Evolutionary conservation across 2,113 vertebrate genomes (phyloP).

Genomic region (Cheilinus undulatus): DNA sequence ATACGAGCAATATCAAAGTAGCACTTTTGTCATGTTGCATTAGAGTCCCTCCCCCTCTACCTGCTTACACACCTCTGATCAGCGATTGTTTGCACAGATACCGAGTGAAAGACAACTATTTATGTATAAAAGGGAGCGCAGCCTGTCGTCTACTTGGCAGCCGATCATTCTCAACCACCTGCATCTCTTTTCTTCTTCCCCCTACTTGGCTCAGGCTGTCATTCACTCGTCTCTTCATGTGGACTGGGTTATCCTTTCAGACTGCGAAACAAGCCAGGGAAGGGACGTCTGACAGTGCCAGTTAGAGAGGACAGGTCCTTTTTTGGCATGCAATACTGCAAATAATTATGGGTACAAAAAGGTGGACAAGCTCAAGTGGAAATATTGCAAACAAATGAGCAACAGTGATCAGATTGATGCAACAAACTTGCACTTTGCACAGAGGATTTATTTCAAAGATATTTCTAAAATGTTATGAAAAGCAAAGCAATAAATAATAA

Average conservation of each 20-base stretch:
- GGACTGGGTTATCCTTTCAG: slow-evolving; percentile 68
- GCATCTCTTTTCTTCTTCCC: slow-evolving; percentile 36
- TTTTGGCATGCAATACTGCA: slow-evolving; percentile 51
- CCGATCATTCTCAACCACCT: slow-evolving; percentile 66
- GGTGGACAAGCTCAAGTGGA: slow-evolving; percentile 20
- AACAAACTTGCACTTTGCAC: not conserved
- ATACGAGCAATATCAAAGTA: slow-evolving; percentile 81
- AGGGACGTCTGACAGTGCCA: slow-evolving; percentile 71
- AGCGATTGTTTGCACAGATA: slow-evolving; percentile 77
- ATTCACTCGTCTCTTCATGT: slow-evolving; percentile 59
- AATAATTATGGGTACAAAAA: slow-evolving; percentile 24
- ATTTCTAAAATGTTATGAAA: not conserved
- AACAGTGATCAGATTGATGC: too few relatives aligned
- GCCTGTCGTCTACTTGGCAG: slow-evolving; percentile 60
- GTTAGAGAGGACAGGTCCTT: slow-evolving; percentile 68
- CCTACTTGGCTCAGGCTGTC: slow-evolving; percentile 43
- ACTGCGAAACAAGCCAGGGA: slow-evolving; percentile 66
- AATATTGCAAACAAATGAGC: slow-evolving; percentile 51
- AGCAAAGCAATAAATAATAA: not conserved
- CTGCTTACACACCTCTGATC: slow-evolving; percentile 79
- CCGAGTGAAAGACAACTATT: slow-evolving; percentile 80
- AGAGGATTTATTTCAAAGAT: not conserved
- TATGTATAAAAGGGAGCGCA: slow-evolving; percentile 70
- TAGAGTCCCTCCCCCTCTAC: slow-evolving; percentile 71
- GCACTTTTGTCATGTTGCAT: slow-evolving; percentile 82